phyloP scores from a whole-genome alignment of 2,888 invertebrate genomes.

The Synanthedon vespiformis region DNA sequence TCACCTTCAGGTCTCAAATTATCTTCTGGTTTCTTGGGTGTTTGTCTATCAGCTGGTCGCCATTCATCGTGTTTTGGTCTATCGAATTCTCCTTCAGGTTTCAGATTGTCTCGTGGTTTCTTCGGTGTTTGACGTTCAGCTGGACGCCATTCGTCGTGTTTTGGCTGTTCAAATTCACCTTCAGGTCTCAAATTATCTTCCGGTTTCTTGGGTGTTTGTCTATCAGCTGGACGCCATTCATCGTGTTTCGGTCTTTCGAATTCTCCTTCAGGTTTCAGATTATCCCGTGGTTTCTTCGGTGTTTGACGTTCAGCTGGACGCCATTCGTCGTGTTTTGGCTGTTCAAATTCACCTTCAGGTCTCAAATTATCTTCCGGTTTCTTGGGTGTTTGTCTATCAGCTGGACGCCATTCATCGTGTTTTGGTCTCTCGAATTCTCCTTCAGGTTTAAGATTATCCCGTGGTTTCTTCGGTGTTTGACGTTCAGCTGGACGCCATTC shows the following conservation, averaged over 20 bases:
- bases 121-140: slow-evolving; percentile 44
- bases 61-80: slow-evolving; percentile 29
- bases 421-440: slow-evolving; percentile 58
- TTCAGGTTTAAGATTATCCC: slow-evolving; percentile 36
- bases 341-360: slow-evolving; percentile 51
- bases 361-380: slow-evolving; percentile 31
- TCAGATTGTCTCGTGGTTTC: slow-evolving; percentile 61
- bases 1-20: slow-evolving; percentile 70
- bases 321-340: slow-evolving; percentile 23
- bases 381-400: slow-evolving; percentile 13
- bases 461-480: too few species aligned
- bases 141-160: slow-evolving; percentile 33
- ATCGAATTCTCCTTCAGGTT: slow-evolving; percentile 66
- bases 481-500: slow-evolving; percentile 30
- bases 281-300: slow-evolving; percentile 64
- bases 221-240: slow-evolving; percentile 3
- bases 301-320: slow-evolving; percentile 34
- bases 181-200: slow-evolving; percentile 65
- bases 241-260: slow-evolving; percentile 47
- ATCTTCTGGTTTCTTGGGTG: slow-evolving; percentile 56
- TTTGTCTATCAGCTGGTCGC: slow-evolving; percentile 40
- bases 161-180: slow-evolving; percentile 66
- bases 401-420: slow-evolving; percentile 38
- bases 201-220: slow-evolving; percentile 20
- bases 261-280: slow-evolving; percentile 63